These are phyloP conservation scores for Arctocebus calabarensis DNA, from an alignment of 2,797 vertebrate genomes.

Conservation along the genomic window DNA sequence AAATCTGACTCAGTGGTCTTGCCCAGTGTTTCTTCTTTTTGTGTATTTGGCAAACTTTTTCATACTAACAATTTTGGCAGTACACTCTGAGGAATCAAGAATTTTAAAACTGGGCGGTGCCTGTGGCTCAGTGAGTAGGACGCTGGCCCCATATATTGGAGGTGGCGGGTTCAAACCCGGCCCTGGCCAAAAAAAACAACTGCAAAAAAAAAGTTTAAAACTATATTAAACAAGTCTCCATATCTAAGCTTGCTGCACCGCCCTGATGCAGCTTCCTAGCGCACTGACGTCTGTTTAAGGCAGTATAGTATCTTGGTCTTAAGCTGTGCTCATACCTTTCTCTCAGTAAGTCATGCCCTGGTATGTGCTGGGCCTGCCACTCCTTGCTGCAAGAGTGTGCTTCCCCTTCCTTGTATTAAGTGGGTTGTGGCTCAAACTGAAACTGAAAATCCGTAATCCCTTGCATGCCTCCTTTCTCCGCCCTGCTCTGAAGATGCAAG, in stretches of 20 bases:
- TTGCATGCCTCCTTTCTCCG: accelerated
- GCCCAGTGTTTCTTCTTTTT: not conserved
- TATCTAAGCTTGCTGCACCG: not conserved
- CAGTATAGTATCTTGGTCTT: not conserved
- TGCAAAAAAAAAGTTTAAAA: not conserved
- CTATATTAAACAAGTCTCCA: not conserved
- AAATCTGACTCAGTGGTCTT: not conserved
- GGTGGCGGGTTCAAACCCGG: too few species aligned
- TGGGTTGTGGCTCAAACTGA: not conserved
- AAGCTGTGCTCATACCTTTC: not conserved
- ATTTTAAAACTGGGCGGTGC: not conserved
- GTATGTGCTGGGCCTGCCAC: not conserved
- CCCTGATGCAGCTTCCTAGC: not conserved
- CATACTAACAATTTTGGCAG: constrained; percentile 11
- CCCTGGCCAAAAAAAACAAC: too few species aligned
- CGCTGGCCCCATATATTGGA: too few species aligned
- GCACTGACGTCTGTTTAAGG: not conserved
- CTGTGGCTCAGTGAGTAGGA: too few species aligned
- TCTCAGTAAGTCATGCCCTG: not conserved
- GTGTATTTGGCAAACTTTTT: not conserved
- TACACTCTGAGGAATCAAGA: not conserved
- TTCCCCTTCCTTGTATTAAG: not conserved
- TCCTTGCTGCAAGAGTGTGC: too few species aligned
- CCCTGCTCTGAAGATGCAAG: not conserved
- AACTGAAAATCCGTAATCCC: not conserved